Evolutionary conservation across 92 coral and sea anemone species (phyloP).

Genomic region (Parazoanthus darwini): DNA sequence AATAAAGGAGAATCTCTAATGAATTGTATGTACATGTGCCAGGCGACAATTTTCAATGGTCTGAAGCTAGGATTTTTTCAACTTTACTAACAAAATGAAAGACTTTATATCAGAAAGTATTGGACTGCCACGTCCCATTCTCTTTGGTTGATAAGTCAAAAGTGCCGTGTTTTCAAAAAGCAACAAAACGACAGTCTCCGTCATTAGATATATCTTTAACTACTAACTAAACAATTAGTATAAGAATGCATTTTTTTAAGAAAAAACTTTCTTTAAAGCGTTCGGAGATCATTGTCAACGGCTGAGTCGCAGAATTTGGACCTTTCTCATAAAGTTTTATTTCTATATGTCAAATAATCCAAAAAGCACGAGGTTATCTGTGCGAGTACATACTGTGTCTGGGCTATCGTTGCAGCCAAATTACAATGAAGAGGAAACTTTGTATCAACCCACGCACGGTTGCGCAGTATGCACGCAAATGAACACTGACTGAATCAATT

Average conservation of each 20-base stretch:
- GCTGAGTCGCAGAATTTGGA: not conserved
- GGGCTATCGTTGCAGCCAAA: not conserved
- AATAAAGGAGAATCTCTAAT: slow-evolving; percentile 5
- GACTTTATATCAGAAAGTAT: not conserved
- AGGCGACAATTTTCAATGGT: not conserved
- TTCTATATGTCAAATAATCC: not conserved
- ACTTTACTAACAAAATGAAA: not conserved
- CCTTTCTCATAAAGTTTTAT: not conserved
- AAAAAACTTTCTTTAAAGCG: not conserved
- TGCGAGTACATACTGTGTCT: not conserved
- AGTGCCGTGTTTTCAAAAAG: not conserved
- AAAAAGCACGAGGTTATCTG: not conserved
- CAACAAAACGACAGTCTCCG: not conserved
- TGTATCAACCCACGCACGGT: not conserved
- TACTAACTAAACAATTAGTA: not conserved
- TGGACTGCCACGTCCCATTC: not conserved
- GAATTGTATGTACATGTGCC: not conserved
- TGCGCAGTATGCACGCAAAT: not conserved
- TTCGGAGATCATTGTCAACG: not conserved
- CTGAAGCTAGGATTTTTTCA: not conserved
- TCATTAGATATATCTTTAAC: no score
- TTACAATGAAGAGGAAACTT: not conserved
- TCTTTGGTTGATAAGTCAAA: not conserved
- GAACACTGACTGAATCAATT: not conserved
- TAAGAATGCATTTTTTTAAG: no score